Conservation (phyloP, 2,113 vertebrate genomes). For the Pangasianodon hypophthalmus region DNA sequence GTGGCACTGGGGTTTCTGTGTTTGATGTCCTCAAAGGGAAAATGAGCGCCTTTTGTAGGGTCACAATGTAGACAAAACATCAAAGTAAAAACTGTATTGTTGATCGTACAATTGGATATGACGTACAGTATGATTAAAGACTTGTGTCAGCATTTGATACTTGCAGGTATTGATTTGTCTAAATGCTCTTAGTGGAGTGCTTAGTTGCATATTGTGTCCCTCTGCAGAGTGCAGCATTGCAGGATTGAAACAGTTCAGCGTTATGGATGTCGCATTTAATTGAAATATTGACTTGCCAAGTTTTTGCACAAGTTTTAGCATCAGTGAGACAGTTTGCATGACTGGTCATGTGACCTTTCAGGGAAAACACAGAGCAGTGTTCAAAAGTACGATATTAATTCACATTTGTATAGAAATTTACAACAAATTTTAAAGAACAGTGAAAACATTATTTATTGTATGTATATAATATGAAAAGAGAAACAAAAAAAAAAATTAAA, state of each 20-base stretch:
- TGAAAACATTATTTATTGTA: too few relatives aligned
- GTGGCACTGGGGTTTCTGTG: not conserved
- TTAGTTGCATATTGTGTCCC: not conserved
- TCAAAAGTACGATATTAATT: not conserved
- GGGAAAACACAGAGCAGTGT: not conserved
- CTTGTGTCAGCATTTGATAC: not conserved
- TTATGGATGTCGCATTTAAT: not conserved
- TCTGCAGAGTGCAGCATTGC: not conserved
- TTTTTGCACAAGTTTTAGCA: not conserved
- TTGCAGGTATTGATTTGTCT: not conserved
- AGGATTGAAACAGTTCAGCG: not conserved
- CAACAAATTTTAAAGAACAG: not conserved
- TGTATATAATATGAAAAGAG: too few relatives aligned
- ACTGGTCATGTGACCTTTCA: not conserved
- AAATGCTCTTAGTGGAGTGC: slow-evolving; percentile 7
- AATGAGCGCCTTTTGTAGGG: not conserved
- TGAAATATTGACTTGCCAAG: not conserved
- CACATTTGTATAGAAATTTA: not conserved
- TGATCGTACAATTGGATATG: not conserved
- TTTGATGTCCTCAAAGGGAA: not conserved
- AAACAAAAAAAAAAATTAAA: too few relatives aligned
- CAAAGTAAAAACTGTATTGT: not conserved
- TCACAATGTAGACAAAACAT: not conserved
- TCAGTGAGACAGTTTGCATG: not conserved
- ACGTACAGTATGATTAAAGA: not conserved